Evolutionary conservation across 2,888 invertebrate genomes (phyloP).

Genomic region (Harpagoxenus sublaevis): DNA sequence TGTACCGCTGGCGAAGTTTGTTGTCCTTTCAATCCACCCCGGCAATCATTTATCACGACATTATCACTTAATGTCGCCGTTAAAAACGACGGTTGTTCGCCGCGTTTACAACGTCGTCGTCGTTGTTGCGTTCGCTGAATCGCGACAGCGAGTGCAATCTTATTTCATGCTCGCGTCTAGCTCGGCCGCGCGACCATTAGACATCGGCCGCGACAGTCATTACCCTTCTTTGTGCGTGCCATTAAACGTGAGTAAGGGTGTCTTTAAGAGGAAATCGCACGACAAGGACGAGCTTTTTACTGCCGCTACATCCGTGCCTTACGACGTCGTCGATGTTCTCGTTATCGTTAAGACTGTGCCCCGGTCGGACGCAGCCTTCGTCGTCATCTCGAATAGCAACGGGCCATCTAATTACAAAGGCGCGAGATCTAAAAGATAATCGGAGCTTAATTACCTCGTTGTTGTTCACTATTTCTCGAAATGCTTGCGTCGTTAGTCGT

Average conservation of each 20-base stretch:
- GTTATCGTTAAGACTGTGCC: constrained; percentile 34
- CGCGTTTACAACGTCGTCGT: constrained; percentile 35
- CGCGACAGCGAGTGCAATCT: constrained; percentile 25
- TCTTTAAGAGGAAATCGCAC: constrained; percentile 39
- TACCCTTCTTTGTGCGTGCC: constrained; percentile 50
- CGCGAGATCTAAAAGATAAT: constrained; percentile 7
- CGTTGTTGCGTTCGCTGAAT: neutral
- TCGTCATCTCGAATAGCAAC: constrained; percentile 9
- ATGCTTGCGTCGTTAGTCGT: neutral
- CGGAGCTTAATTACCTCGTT: neutral
- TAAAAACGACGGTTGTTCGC: constrained; percentile 34
- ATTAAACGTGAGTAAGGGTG: constrained; percentile 58
- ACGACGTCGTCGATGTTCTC: constrained; percentile 46
- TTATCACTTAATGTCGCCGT: constrained; percentile 39
- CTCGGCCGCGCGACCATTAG: constrained; percentile 37
- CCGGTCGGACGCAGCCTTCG: neutral
- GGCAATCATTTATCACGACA: constrained; percentile 45
- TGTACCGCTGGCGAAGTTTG: constrained; percentile 20
- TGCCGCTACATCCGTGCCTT: constrained; percentile 54
- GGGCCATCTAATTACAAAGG: constrained; percentile 24
- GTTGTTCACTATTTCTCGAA: neutral
- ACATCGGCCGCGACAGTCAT: constrained; percentile 43
- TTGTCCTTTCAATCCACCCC: constrained; percentile 15
- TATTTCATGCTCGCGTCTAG: constrained; percentile 32
- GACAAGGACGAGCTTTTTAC: constrained; percentile 55